These are phyloP conservation scores for Aeoliscus strigatus DNA, from an alignment of 2,797 vertebrate species.

Conservation along the genomic window DNA sequence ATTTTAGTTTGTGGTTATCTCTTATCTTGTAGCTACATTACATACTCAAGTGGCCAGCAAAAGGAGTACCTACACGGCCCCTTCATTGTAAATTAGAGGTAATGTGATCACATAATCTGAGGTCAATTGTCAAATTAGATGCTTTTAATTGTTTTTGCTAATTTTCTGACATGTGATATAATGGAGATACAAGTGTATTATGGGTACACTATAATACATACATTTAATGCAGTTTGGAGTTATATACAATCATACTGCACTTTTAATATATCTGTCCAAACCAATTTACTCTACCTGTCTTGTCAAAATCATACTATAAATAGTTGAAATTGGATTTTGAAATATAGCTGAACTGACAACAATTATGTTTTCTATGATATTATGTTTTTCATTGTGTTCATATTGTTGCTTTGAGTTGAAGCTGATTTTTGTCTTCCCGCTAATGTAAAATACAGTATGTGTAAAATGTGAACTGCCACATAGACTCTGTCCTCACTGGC, in stretches of 20 bases:
- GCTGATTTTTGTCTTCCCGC: conserved; percentile 6
- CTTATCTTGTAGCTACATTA: no score
- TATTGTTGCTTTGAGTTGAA: conserved; percentile 28
- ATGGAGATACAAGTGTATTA: no score
- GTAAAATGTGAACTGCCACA: conserved; percentile 14
- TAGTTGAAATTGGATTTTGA: background rate
- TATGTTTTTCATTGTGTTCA: no score
- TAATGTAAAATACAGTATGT: conserved; percentile 17
- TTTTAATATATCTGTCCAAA: background rate
- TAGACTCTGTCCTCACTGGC: conserved; percentile 4
- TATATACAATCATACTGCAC: background rate
- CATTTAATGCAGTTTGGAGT: background rate
- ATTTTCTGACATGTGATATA: no score
- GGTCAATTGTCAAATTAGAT: no score
- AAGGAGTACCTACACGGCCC: no score
- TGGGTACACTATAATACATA: no score
- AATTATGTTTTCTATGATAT: conserved; percentile 17
- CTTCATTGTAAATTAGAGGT: no score
- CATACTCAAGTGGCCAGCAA: no score
- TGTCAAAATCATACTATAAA: conserved; percentile 8
- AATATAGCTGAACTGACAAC: conserved; percentile 12
- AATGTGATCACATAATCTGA: no score
- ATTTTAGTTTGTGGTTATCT: no score
- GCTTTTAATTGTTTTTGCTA: no score
- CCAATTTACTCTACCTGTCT: conserved; percentile 10